These are phyloP conservation scores for Cheilosia vulpina DNA, from an alignment of 2,888 invertebrate species.

Conservation along the genomic window DNA sequence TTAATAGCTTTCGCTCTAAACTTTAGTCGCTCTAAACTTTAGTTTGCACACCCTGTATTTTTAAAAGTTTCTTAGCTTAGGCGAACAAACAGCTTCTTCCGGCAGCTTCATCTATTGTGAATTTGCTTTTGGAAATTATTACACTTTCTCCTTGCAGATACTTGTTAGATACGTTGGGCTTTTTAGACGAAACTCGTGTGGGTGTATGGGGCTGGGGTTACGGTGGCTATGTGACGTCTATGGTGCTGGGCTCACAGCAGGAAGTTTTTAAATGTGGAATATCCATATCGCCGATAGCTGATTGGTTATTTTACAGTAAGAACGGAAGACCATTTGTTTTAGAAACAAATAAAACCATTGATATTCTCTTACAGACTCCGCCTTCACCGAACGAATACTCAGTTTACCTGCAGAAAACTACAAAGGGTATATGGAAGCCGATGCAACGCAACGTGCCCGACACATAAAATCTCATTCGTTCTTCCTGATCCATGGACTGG, in stretches of 20 bases:
- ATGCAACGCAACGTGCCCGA: slow-evolving; percentile 93
- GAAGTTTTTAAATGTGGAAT: slow-evolving; percentile 96
- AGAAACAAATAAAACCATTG: not conserved
- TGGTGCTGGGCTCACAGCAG: slow-evolving; percentile 94
- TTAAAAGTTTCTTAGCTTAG: not conserved
- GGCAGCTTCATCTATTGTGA: too few relatives aligned
- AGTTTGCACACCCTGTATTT: not conserved
- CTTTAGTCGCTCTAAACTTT: too few relatives aligned
- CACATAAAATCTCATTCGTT: slow-evolving; percentile 94
- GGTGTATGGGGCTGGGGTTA: slow-evolving; percentile 99
- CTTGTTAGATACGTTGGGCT: slow-evolving; percentile 91
- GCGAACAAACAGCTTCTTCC: too few relatives aligned
- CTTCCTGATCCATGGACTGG: slow-evolving; percentile 96
- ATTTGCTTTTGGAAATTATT: not conserved
- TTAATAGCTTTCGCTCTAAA: too few relatives aligned
- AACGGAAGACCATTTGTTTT: slow-evolving; percentile 60
- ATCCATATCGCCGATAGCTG: slow-evolving; percentile 96
- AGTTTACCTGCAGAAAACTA: slow-evolving; percentile 94
- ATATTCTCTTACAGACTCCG: slow-evolving; percentile 88
- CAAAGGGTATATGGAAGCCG: slow-evolving; percentile 95
- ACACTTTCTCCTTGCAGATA: slow-evolving; percentile 84
- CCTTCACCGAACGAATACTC: slow-evolving; percentile 97
- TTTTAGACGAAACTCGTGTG: slow-evolving; percentile 93
- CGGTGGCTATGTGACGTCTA: slow-evolving; percentile 96
- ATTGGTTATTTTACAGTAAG: slow-evolving; percentile 98